A percentile compares a stretch with the other conserved stretches of the same genome.
Evolutionary conservation across 1,140 invertebrate genomes (phyloP).

Genomic region (Platyscapa corneri): DNA sequence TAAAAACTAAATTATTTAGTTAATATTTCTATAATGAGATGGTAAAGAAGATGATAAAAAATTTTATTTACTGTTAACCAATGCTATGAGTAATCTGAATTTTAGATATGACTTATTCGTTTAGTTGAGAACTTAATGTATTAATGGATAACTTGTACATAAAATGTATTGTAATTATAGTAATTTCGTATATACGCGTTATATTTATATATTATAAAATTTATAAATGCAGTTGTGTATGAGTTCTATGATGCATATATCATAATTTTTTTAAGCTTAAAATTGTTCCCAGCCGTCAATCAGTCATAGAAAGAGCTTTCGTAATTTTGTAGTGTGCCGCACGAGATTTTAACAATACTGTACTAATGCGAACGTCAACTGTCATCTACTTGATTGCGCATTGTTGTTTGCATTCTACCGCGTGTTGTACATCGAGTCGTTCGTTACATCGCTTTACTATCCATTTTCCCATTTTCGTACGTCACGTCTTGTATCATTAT

Average conservation of each 20-base stretch:
- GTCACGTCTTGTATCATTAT: neutral
- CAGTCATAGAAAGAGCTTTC: slow-evolving; percentile 23
- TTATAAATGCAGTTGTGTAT: no score
- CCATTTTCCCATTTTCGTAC: neutral
- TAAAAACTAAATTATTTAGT: no score
- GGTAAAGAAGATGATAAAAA: no score
- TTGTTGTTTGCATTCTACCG: slow-evolving; percentile 57
- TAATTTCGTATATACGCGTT: no score
- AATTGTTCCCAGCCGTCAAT: slow-evolving; percentile 20
- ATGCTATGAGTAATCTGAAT: no score
- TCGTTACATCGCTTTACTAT: neutral
- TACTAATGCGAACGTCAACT: slow-evolving; percentile 64
- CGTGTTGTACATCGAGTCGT: neutral
- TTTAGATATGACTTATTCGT: no score
- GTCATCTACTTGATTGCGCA: slow-evolving; percentile 69
- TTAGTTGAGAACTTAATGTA: neutral
- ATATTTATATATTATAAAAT: no score
- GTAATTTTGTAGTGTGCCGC: slow-evolving; percentile 60
- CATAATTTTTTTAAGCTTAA: neutral
- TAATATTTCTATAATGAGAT: no score
- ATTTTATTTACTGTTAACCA: no score
- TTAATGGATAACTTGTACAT: neutral
- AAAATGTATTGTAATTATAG: no score
- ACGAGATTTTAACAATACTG: slow-evolving; percentile 61
- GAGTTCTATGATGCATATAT: neutral